A percentile compares a stretch with the other conserved stretches of the same genome.
Conservation (phyloP, 2,888 invertebrate genomes). For the Catonia carolina region DNA sequence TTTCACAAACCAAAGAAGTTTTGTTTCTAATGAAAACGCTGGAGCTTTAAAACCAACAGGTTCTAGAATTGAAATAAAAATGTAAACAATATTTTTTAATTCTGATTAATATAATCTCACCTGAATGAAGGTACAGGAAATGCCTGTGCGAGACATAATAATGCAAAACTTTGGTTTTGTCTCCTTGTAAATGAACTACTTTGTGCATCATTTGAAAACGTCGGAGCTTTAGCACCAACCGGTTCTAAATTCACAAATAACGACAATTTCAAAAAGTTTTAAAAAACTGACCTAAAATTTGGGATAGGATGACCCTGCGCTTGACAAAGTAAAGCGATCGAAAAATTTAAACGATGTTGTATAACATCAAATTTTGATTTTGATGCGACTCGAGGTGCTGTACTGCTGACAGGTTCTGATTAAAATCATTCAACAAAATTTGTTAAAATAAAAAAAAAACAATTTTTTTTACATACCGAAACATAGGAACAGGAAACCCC, state of each 20-base stretch:
- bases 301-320: slow-evolving; percentile 54
- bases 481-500: slow-evolving; percentile 55
- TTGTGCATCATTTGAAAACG: slow-evolving; percentile 49
- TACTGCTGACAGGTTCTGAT: slow-evolving; percentile 28
- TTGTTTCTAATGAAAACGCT: slow-evolving; percentile 53
- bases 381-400: slow-evolving; percentile 26
- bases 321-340: slow-evolving; percentile 42
- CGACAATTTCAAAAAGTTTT: too few relatives aligned
- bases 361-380: slow-evolving; percentile 9
- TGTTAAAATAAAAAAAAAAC: neutral
- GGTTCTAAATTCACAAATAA: slow-evolving; percentile 21
- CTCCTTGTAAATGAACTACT: slow-evolving; percentile 39
- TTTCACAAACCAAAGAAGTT: slow-evolving; percentile 51
- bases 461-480: slow-evolving; percentile 44
- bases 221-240: slow-evolving; percentile 55
- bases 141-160: slow-evolving; percentile 52
- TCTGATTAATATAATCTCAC: slow-evolving; percentile 38
- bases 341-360: neutral
- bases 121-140: slow-evolving; percentile 52
- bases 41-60: slow-evolving; percentile 52
- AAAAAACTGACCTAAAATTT: slow-evolving; percentile 42
- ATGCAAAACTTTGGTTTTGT: slow-evolving; percentile 39
- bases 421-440: neutral
- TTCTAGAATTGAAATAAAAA: too few relatives aligned
- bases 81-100: slow-evolving; percentile 10